Conservation (phyloP, 2,888 invertebrate genomes). For the Lomographa bimaculata region DNA sequence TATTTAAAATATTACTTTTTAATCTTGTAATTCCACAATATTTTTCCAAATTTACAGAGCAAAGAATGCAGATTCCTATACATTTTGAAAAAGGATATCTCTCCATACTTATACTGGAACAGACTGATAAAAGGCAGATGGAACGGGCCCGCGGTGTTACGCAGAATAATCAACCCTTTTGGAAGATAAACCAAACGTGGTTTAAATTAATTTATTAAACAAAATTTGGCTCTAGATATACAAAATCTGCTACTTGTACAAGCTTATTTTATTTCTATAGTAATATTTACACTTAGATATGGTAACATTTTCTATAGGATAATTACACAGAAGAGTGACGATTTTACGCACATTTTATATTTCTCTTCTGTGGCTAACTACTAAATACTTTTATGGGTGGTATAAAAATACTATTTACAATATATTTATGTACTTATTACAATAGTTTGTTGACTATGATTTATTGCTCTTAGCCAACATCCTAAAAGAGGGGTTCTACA, state of each 20-base stretch:
- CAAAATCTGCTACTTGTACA: not conserved
- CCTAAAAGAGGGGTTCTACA: no score
- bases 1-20: no score
- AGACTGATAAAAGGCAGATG: conserved; percentile 91
- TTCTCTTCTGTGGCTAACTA: no score
- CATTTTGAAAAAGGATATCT: conserved; percentile 89
- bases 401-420: conserved; percentile 1
- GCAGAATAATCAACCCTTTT: conserved; percentile 69
- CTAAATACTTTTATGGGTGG: no score
- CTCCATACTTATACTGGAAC: conserved; percentile 95
- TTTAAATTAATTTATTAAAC: conserved; percentile 2
- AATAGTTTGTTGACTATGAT: no score
- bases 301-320: no score
- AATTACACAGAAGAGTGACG: no score
- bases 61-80: conserved; percentile 86
- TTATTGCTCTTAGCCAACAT: no score
- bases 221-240: conserved; percentile 10
- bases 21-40: no score
- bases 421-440: no score
- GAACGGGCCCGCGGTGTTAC: conserved; percentile 87
- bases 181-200: conserved; percentile 8
- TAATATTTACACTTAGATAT: not conserved
- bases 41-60: conserved; percentile 73
- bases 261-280: not conserved
- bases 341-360: no score